These are phyloP conservation scores for Himalopsyche tibetana DNA, from an alignment of 2,888 invertebrate genomes.

Conservation along the genomic window DNA sequence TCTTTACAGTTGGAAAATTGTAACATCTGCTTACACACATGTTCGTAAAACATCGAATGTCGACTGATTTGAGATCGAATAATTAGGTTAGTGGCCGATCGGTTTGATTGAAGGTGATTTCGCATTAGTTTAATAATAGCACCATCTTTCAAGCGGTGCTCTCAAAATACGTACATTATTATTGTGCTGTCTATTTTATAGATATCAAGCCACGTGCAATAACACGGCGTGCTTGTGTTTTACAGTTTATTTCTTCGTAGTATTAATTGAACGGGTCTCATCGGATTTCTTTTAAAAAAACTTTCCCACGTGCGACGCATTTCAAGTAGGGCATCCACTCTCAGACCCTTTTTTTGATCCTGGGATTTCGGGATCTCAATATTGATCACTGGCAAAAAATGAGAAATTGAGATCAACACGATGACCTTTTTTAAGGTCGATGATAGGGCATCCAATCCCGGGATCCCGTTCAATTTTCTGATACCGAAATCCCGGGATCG, in stretches of 20 bases:
- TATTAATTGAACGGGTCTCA: background rate
- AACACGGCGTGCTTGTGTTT: background rate
- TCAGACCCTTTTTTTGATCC: no score
- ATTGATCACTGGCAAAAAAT: no score
- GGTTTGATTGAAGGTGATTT: background rate
- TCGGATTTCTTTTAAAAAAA: no score
- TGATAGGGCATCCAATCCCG: no score
- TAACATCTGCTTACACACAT: background rate
- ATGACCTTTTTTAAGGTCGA: no score
- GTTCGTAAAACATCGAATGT: background rate
- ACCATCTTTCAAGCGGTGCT: constrained; percentile 6
- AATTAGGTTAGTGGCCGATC: constrained; percentile 5
- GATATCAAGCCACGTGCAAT: constrained; percentile 4
- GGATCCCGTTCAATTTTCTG: no score
- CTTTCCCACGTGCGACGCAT: no score
- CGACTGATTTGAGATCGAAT: constrained; percentile 2
- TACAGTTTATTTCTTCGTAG: background rate
- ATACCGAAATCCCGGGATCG: no score
- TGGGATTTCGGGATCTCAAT: no score
- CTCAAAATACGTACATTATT: constrained; percentile 1
- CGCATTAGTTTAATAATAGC: constrained; percentile 23
- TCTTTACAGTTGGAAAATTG: no score
- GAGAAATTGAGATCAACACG: no score
- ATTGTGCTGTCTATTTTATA: background rate
- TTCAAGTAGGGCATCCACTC: no score